Conservation (phyloP, 2,888 invertebrate species). For the Itoplectis maculator region DNA sequence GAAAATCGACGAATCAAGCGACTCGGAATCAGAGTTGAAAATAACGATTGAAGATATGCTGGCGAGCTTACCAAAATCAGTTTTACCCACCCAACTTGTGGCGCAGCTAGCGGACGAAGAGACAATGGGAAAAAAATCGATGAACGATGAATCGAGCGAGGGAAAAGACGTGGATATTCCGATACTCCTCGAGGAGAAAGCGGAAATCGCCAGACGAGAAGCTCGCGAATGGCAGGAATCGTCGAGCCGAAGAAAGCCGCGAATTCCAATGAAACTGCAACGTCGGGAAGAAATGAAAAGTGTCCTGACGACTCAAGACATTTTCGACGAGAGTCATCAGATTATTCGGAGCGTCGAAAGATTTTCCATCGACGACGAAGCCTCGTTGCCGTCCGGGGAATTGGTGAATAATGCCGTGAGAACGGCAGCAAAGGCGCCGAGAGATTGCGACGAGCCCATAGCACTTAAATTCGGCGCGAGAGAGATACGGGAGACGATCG, state of each 20-base stretch:
- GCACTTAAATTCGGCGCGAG: conserved; percentile 56
- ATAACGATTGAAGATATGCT: conserved; percentile 67
- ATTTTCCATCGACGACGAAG: conserved; percentile 38
- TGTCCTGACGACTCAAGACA: conserved; percentile 25
- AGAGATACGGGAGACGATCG: conserved; percentile 66
- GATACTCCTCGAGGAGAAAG: conserved; percentile 51
- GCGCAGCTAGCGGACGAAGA: conserved; percentile 39
- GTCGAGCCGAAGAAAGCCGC: conserved; percentile 30
- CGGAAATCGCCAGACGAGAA: conserved; percentile 58
- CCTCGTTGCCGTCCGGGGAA: conserved; percentile 15
- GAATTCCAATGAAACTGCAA: conserved; percentile 24
- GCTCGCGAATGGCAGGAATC: conserved; percentile 38
- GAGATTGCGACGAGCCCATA: conserved; percentile 62
- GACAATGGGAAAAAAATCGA: conserved; percentile 22
- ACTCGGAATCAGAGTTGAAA: conserved; percentile 44
- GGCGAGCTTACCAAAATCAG: conserved; percentile 63
- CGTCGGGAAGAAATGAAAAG: background rate
- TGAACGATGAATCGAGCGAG: conserved; percentile 39
- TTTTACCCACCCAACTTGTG: conserved; percentile 59
- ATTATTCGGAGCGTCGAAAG: conserved; percentile 23
- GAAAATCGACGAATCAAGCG: conserved; percentile 2
- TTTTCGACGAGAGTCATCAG: conserved; percentile 23
- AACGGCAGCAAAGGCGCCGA: conserved; percentile 7
- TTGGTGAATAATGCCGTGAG: conserved; percentile 34
- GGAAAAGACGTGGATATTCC: conserved; percentile 47